Base-by-base conservation (phyloP, 1,140 invertebrate species). In the Dendroctonus ponderosae region DNA sequence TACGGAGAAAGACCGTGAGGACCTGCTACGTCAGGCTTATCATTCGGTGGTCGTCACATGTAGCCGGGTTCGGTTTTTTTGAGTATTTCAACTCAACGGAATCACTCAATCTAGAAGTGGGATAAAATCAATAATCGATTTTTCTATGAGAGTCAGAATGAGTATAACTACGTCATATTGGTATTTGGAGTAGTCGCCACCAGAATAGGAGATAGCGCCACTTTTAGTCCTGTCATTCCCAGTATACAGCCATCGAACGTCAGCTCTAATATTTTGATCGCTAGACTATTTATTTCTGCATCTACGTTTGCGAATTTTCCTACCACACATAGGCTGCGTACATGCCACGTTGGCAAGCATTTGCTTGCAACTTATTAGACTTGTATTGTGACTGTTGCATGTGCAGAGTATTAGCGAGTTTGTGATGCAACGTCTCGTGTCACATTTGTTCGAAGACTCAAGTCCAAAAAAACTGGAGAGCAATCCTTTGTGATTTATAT, bases 111-210 rank as follows among this genome's bases (percentile, higher is more conserved):
- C 70, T 11, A 5, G 8, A 11, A 66, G 6, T 6, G 63, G 54
- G 5, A 65, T n/a, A 48, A 65, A 61, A 6, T 65, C 52, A 12
- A 66, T 48, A 15, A 62, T 48, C 9, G 64, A 61, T 51, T 51
- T 66, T 11, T 6, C 57, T 5, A 63, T 40, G 12, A 40, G 46
- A 49, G 12, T 7, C 5, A 44, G n/a, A 14, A 66, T n/a, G 7
- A 72, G 62, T 37, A 73, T 49, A 6, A 44, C 70, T 11, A 70
- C 61, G n/a, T 70, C 71, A 54, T 69, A 63, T 50, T 39, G 40
- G 41, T 59, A 53, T 57, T 68, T 43, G 11, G 14, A 49, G 8
- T 68, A 54, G 15, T 44, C 46, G 43, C 59, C 61, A 41, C 67
- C 62, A 6, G 48, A 43, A 64, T 57, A 61, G 37, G 71, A 62